Percentiles rank a stretch among this genome's conserved stretches.
Evolutionary conservation across 2,113 vertebrate species (phyloP).

Genomic region (Scophthalmus maximus): DNA sequence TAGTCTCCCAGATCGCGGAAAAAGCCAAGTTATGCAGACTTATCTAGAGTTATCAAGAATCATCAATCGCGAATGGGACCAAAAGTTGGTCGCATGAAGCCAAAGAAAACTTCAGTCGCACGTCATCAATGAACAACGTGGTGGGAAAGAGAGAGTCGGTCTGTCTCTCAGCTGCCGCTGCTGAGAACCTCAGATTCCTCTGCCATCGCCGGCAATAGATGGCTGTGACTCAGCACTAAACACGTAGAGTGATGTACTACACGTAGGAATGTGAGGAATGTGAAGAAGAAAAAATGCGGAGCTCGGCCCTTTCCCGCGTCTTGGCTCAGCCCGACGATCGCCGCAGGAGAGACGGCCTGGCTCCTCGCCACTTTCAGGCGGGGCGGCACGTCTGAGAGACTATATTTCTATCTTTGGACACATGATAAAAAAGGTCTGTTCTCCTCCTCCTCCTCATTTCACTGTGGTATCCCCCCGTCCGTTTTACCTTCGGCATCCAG

Average conservation of each 20-base stretch:
- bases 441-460: not conserved
- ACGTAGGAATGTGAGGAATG: not conserved
- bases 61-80: not conserved
- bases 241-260: not conserved
- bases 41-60: not conserved
- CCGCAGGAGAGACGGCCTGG: not conserved
- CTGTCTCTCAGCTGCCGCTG: not conserved
- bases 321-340: no score
- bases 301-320: slow-evolving; percentile 14
- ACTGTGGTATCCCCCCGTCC: not conserved
- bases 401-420: not conserved
- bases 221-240: not conserved
- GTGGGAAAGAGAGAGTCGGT: no score
- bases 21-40: not conserved
- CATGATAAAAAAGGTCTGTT: no score
- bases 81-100: not conserved
- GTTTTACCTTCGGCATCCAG: slow-evolving; percentile 93
- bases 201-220: not conserved
- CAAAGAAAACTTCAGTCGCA: not conserved
- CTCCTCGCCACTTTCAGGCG: no score
- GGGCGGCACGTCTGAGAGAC: no score
- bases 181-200: not conserved
- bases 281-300: not conserved
- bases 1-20: slow-evolving; percentile 14
- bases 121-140: not conserved